Evolutionary conservation across 2,888 invertebrate genomes (phyloP).

Genomic region (Uloborus plumipes): DNA sequence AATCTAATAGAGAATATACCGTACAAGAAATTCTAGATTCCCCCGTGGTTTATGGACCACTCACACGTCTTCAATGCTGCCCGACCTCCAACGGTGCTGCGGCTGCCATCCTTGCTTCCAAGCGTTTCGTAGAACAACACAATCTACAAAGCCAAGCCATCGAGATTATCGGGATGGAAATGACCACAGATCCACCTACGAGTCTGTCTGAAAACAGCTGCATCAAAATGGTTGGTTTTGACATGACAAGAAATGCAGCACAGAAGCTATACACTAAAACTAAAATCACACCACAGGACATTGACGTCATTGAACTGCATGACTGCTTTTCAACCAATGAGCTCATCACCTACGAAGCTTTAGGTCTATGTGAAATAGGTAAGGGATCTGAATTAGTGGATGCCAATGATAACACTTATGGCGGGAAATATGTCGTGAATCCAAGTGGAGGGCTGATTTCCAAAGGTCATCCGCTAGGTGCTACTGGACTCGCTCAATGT

Average conservation of each 20-base stretch:
- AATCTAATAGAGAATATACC: slow-evolving; percentile 91
- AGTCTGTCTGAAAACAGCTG: slow-evolving; percentile 86
- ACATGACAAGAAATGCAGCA: slow-evolving; percentile 91
- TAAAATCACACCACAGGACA: slow-evolving; percentile 82
- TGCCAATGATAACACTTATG: slow-evolving; percentile 95
- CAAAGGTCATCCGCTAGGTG: slow-evolving; percentile 97
- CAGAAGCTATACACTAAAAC: slow-evolving; percentile 83
- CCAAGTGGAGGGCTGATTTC: slow-evolving; percentile 98
- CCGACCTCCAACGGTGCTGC: slow-evolving; percentile 99
- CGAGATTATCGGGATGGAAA: slow-evolving; percentile 96
- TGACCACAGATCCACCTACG: slow-evolving; percentile 91
- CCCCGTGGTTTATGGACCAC: slow-evolving; percentile 86
- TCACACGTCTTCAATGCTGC: slow-evolving; percentile 97
- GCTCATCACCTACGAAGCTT: slow-evolving; percentile 95
- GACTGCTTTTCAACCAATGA: slow-evolving; percentile 99
- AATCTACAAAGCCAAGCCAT: slow-evolving; percentile 89
- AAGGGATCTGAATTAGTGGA: slow-evolving; percentile 94
- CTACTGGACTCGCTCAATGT: slow-evolving; percentile 91
- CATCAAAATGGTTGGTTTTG: slow-evolving; percentile 88
- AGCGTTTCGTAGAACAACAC: slow-evolving; percentile 87
- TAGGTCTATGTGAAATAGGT: slow-evolving; percentile 86
- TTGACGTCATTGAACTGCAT: slow-evolving; percentile 95
- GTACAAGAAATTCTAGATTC: slow-evolving; percentile 87
- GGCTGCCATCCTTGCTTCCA: slow-evolving; percentile 90
- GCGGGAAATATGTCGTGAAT: slow-evolving; percentile 97